Evolutionary conservation across 23 tunicate species (phyloP), one percentile per base, ranked within the genome.

Genomic region (Trididemnum miniatum): DNA sequence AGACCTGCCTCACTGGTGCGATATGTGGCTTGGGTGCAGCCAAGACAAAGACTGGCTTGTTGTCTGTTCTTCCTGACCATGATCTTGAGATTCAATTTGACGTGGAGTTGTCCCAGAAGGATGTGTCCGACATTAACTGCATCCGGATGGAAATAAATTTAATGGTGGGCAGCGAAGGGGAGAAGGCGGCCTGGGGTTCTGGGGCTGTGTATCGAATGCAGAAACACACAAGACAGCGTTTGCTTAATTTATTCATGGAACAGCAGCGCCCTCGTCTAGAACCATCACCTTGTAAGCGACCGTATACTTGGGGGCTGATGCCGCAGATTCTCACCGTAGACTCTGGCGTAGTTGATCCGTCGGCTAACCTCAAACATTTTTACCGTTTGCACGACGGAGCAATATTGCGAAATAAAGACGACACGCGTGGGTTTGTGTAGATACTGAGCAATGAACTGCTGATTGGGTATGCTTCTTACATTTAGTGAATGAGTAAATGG

Each of bases 11-110:
- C 49, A 91, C 90, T 9, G 97, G 97, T 0, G 97, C 97, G 9
- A 81, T 91, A 20, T 91, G 97, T 77, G 97, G 97, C 3, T 81
- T 91, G 35, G 97, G 97, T 28, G 77, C 87, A 4, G 37, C 40
- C 7, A 65, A 72, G 31, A 72, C 72, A 20, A 54, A 72, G 78
- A 73, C 82, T 15, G 38, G 72, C 34, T 69, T 84, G 15, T 50
- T 51, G 35, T 85, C 96, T 22, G 76, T 90, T 22, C 77, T 90
- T 27, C 89, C 96, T 9, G 96, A 90, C 36, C 96, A 90, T 80
- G 96, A 90, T 59, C 80, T 90, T 75, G 96, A 90, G 49, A 77
- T 90, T 60, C 57, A 18, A 4, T 90, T 90, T 65, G 86, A 90
- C 59, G 59, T 52, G 0, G 65, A 90, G n/a, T 35, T 90, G 34